Conservation (phyloP, 2,797 vertebrate genomes). For the Arrhamphus sclerolepis region DNA sequence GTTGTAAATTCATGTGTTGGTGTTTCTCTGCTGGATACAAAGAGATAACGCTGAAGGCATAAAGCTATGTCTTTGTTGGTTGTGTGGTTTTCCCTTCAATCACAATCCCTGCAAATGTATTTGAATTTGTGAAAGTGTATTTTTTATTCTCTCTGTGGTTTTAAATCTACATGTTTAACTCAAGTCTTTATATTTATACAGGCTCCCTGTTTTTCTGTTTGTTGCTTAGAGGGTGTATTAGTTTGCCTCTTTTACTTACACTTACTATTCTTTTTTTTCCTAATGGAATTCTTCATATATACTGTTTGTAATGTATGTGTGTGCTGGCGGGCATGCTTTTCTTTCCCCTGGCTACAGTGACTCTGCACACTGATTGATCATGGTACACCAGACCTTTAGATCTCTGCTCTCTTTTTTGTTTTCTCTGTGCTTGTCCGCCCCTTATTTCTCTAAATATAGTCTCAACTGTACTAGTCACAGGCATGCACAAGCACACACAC, state of each 20-base stretch:
- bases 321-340: constrained; percentile 44
- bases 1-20: constrained; percentile 35
- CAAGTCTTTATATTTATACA: constrained; percentile 25
- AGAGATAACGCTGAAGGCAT: constrained; percentile 41
- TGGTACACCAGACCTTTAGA: constrained; percentile 75
- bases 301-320: constrained; percentile 16
- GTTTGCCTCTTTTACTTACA: constrained; percentile 21
- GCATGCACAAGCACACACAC: constrained; percentile 42
- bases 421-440: constrained; percentile 58
- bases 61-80: constrained; percentile 38
- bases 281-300: constrained; percentile 32
- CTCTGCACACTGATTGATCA: constrained; percentile 78
- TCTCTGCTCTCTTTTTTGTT: constrained; percentile 65
- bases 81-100: constrained; percentile 47
- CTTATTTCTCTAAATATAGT: constrained; percentile 79
- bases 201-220: constrained; percentile 21
- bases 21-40: constrained; percentile 34
- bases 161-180: constrained; percentile 35
- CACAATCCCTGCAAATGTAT: constrained; percentile 24
- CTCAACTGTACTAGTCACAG: constrained; percentile 39
- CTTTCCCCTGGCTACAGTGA: constrained; percentile 65
- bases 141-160: constrained; percentile 29
- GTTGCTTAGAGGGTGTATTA: constrained; percentile 38
- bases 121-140: constrained; percentile 12
- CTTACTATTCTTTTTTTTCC: constrained; percentile 26